These are phyloP conservation scores for Prolemur simus DNA, from an alignment of 2,113 vertebrate genomes.

Conservation along the genomic window DNA sequence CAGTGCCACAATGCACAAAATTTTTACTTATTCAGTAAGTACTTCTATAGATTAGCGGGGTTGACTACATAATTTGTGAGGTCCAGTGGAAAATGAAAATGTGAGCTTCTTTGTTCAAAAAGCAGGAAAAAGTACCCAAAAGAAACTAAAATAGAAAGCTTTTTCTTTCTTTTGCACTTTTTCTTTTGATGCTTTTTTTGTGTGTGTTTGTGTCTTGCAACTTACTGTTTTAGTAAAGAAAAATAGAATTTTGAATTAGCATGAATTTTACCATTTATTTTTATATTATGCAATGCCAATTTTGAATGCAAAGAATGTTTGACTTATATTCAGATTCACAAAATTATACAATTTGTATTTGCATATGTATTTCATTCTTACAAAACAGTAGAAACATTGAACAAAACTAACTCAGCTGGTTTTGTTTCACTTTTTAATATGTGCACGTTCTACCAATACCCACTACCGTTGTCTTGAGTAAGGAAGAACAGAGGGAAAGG, in stretches of 20 bases:
- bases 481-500: neutral
- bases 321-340: neutral
- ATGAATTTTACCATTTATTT: neutral
- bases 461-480: neutral
- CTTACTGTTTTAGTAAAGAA: neutral
- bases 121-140: neutral
- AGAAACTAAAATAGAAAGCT: neutral
- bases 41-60: neutral
- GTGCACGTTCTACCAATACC: neutral
- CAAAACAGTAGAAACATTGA: neutral
- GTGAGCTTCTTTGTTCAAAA: neutral
- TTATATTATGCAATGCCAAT: neutral
- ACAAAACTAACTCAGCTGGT: neutral
- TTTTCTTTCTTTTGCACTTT: neutral
- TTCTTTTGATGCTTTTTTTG: neutral
- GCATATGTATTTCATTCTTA: neutral
- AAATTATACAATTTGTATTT: neutral
- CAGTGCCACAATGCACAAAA: neutral
- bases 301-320: neutral
- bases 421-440: neutral
- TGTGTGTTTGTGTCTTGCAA: neutral
- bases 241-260: neutral
- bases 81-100: neutral
- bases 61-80: neutral
- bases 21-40: neutral